Evolutionary conservation across 2,113 vertebrate species (phyloP), one percentile per base, ranked within the genome.

Genomic region (Telmatochromis sp.): DNA sequence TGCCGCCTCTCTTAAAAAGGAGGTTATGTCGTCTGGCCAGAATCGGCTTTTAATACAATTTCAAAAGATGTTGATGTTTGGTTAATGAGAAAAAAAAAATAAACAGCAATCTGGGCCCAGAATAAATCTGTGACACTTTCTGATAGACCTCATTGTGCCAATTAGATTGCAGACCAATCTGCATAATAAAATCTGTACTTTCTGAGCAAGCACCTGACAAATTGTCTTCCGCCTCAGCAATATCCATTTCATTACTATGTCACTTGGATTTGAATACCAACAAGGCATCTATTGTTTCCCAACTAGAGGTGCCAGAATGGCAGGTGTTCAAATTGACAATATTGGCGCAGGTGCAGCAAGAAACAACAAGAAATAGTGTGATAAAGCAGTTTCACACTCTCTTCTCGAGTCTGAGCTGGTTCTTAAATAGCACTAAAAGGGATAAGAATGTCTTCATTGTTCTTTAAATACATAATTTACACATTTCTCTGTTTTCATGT

Each of bases 271-370:
- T 88, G 91, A 92, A 92, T 92, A 88, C 86, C 80, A 93, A 90
- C 87, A 93, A 89, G 88, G 65, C 86, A 60, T 75, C 47, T 51
- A 89, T 88, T 89, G 85, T 90, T 84, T 85, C 58, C 45, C 58
- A 82, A 75, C 81, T 80, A 23, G 45, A 55, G 45, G 35, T 87
- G 86, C 87, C 86, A 89, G 80, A 68, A 19, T 86, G 83, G 86
- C 91, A 93, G 86, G 87, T 94, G 90, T 92, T 94, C 81, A 82
- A 19, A 90, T 71, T 91, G 85, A 84, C 85, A 82, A 84, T 78
- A 50, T 31, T 88, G 86, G 91, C 82, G 8, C 85, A 92, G 91
- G 86, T 93, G 89, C 85, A 82, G 79, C 73, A 82, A 68, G 26
- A 80, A 85, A 75, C 85, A 82, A 73, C 73, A 82, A 60, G 33